Conservation (phyloP, 2,113 vertebrate species). For the Ailurus styani region DNA sequence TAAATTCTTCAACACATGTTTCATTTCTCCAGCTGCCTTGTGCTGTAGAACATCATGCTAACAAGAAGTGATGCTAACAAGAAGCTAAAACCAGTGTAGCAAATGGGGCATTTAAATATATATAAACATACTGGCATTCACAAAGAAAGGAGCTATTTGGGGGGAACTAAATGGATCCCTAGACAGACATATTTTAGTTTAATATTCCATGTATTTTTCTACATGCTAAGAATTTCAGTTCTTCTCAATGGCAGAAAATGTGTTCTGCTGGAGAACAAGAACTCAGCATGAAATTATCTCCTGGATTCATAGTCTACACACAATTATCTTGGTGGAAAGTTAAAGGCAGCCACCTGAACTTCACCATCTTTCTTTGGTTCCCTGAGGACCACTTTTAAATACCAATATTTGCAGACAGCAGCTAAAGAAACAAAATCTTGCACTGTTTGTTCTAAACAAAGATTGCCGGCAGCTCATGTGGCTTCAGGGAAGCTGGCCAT, state of each 20-base stretch:
- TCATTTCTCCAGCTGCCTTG: conserved; percentile 81
- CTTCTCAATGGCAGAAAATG: conserved; percentile 69
- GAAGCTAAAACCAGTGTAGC: conserved; percentile 85
- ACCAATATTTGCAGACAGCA: not conserved
- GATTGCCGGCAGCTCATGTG: not conserved
- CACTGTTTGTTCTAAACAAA: not conserved
- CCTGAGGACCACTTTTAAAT: not conserved
- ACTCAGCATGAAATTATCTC: conserved; percentile 53
- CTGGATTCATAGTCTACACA: not conserved
- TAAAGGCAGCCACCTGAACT: conserved; percentile 35
- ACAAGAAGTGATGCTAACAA: conserved; percentile 87
- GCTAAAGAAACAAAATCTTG: conserved; percentile 11
- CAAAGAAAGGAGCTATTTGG: conserved; percentile 80
- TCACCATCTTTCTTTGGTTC: conserved; percentile 51
- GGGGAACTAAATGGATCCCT: conserved; percentile 81
- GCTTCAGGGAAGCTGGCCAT: not conserved
- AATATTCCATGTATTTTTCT: conserved; percentile 82
- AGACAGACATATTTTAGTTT: conserved; percentile 81
- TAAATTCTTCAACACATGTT: conserved; percentile 85
- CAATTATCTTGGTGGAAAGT: not conserved
- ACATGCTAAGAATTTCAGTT: conserved; percentile 74
- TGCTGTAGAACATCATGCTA: conserved; percentile 85
- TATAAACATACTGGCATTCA: conserved; percentile 84
- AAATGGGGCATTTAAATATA: conserved; percentile 86
- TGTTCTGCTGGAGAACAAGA: conserved; percentile 62